Conservation (phyloP, 2,888 invertebrate species). For the Cancer borealis region DNA sequence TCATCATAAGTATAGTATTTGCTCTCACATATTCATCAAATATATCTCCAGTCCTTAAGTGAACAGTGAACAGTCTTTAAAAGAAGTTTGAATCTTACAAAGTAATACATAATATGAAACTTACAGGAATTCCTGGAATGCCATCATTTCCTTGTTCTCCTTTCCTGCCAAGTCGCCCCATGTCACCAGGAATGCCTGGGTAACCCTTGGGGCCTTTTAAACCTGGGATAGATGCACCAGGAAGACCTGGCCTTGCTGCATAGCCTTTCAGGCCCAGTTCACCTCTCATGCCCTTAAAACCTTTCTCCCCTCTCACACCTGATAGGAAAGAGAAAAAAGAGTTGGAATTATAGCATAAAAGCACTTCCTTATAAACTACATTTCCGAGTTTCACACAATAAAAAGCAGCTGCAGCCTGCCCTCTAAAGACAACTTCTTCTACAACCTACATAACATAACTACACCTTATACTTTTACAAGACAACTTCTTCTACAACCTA, state of each 20-base stretch:
- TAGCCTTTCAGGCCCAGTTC: slow-evolving; percentile 2
- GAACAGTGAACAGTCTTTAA: not conserved
- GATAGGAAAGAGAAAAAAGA: not conserved
- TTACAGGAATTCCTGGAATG: slow-evolving; percentile 61
- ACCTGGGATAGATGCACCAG: slow-evolving; percentile 51
- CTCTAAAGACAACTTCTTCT: too few relatives aligned
- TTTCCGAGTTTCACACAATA: not conserved
- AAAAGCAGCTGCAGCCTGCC: too few relatives aligned
- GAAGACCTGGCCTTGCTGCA: slow-evolving; percentile 62
- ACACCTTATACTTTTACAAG: too few relatives aligned
- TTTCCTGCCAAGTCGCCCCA: slow-evolving; percentile 49
- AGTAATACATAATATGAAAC: not conserved
- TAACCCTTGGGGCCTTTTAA: slow-evolving; percentile 51
- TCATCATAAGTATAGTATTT: not conserved
- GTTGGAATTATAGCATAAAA: not conserved
- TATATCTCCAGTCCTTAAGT: too few relatives aligned
- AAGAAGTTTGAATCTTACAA: not conserved
- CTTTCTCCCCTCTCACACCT: not conserved
- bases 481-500: too few relatives aligned
- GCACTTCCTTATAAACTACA: not conserved
- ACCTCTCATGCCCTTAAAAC: not conserved
- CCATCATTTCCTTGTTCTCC: slow-evolving; percentile 57
- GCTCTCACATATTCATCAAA: too few relatives aligned
- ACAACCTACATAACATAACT: too few relatives aligned
- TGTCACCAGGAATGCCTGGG: slow-evolving; percentile 60